Evolutionary conservation across 2,888 invertebrate species (phyloP), one percentile per base, ranked within the genome.

Genomic region (Parascotia fuliginaria): DNA sequence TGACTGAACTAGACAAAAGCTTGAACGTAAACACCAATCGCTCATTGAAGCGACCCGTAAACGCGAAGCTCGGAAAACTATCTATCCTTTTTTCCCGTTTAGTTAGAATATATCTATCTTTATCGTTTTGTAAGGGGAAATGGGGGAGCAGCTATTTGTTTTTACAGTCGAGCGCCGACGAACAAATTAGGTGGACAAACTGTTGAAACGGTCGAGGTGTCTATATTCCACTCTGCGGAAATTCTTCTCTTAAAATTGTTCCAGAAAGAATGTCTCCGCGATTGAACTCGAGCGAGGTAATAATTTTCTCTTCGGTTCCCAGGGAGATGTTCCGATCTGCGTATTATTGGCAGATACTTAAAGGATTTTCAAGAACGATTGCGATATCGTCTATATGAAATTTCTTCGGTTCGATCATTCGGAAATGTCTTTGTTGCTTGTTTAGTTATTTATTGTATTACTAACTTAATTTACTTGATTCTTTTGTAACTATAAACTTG

Each of bases 181-280:
- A 89, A 89, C 90, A 92, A 92, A 92, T 91, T 91, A 90, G 91
- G 89, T 89, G 88, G 90, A 89, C 92, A 91, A 90, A 91, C 92
- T 90, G 89, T 88, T 87, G 85, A 86, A 88, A 83, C 85, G 84
- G 82, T 75, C 85, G 87, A 89, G 87, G 89, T 89, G 90, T 89
- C 90, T 88, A 83, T 88, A 87, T 90, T 89, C 84, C 83, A 78
- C 79, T 83, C 77, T 70, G 80, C 68, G 81, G 75, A 81, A 89
- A 89, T 88, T 88, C 84, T 83, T 85, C 85, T 83, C 83, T 83
- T 79, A 79, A 83, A 89, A 87, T 79, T 78, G 78, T 76, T 78
- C 75, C 59, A 66, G 62, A 73, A 73, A 78, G 79, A 84, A 77
- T 81, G 84, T 85, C 84, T 73, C 82, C 62, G 63, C 83, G 77